Evolutionary conservation across 1,140 invertebrate genomes (phyloP), one percentile per base, ranked within the genome.

Genomic region (Drosophila novamexicana): DNA sequence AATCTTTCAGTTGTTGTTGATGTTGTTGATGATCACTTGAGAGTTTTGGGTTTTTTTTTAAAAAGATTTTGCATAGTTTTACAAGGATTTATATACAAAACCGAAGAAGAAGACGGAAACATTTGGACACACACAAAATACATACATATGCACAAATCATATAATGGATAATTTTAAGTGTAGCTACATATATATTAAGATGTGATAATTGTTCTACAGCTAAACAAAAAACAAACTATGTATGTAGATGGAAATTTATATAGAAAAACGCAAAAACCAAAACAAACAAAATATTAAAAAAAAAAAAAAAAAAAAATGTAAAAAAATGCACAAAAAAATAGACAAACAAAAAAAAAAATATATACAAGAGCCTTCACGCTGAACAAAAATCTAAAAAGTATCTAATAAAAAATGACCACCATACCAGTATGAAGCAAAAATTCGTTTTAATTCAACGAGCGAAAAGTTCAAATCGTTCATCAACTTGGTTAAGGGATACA

Each of bases 171-270:
- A 77, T 61, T 82, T 80, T 83, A 86, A 81, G 84, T 75, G 80
- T 89, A 88, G 83, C 84, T 76, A 76, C 70, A 72, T 54, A 61
- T 76, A 62, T 71, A 65, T 88, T 88, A 89, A 88, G 84, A 88
- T 88, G 84, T 88, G 84, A 88, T 88, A 88, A 88, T 89, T 88
- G 83, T 88, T 88, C 83, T 88, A 89, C 73, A 70, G 84, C 83
- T 89, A 83, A 83, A 42, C 2, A 34, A 42, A 47, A 45, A 14
- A 65, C 66, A 52, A 68, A 59, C 56, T 53, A 53, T 70, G 44
- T 70, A 70, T 75, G 53, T 70, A 70, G 67, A 63, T 70, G 53
- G 16, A 70, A 70, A 70, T 75, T 70, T 75, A 75, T 75, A 56
- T 56, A 70, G 50, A 59, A 45, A 67, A 44, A 7, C 8, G 5